Evolutionary conservation across 2,113 vertebrate species (phyloP).

Genomic region (Serilophus lunatus): DNA sequence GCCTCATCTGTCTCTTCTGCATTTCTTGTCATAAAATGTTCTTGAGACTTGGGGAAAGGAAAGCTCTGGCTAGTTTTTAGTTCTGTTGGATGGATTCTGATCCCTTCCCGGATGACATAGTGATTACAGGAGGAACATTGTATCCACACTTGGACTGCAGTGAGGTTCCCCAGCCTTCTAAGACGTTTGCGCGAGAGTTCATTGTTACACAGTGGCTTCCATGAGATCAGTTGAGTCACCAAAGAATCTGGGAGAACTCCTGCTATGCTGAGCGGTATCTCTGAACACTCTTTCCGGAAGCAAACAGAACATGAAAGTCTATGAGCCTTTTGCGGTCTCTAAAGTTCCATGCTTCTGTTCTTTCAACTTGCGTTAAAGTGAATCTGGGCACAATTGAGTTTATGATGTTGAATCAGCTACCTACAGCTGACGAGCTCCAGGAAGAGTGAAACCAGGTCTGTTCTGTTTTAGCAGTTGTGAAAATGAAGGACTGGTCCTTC

Average conservation of each 20-base stretch:
- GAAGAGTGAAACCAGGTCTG: neutral
- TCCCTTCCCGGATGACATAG: neutral
- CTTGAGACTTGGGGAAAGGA: neutral
- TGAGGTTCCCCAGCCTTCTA: neutral
- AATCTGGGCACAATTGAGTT: neutral
- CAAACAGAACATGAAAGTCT: neutral
- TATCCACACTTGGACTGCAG: neutral
- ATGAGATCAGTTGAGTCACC: neutral
- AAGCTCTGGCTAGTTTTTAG: neutral
- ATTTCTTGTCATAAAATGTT: neutral
- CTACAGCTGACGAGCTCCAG: neutral
- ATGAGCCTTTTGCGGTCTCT: neutral
- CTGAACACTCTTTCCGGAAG: neutral
- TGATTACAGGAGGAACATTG: neutral
- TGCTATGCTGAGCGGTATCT: neutral
- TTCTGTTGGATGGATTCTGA: neutral
- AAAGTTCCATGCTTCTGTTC: neutral
- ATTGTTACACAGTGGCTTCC: neutral
- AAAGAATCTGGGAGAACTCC: neutral
- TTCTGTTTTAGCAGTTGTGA: neutral
- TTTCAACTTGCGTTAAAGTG: neutral
- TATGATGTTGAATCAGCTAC: neutral
- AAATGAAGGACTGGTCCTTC: neutral
- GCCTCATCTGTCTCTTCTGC: neutral
- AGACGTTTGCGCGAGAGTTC: neutral